These are phyloP conservation scores for Tenebrosternarchus preto DNA, from an alignment of 2,113 vertebrate species.

Conservation along the genomic window DNA sequence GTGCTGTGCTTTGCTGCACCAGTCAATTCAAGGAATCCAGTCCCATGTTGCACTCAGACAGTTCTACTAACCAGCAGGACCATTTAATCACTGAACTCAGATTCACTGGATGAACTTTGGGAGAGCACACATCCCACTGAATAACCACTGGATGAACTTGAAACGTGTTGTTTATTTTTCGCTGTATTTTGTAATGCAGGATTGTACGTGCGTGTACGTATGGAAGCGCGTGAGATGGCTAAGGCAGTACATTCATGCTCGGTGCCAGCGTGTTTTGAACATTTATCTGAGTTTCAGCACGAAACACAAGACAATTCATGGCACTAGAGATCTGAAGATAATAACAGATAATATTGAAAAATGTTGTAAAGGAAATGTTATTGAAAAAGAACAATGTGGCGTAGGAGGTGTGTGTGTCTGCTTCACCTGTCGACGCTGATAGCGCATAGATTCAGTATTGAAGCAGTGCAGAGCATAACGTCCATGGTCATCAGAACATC, in stretches of 20 bases:
- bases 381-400: not conserved
- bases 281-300: too few species aligned
- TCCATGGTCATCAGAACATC: conserved; percentile 81
- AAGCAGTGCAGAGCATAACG: conserved; percentile 79
- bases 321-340: not conserved
- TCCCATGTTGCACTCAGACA: not conserved
- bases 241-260: too few species aligned
- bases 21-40: conserved; percentile 33
- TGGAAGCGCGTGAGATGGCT: too few species aligned
- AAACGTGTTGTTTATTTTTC: not conserved
- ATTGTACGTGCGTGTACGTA: too few species aligned
- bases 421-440: conserved; percentile 79
- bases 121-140: not conserved
- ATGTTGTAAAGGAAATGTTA: not conserved
- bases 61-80: not conserved
- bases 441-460: conserved; percentile 78
- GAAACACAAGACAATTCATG: too few species aligned
- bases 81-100: conserved; percentile 30
- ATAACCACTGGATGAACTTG: conserved; percentile 13
- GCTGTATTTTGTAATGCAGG: too few species aligned
- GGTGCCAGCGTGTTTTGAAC: too few species aligned
- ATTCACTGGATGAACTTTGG: conserved; percentile 19
- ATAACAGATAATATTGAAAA: not conserved
- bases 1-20: not conserved
- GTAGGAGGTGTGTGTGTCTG: not conserved